phyloP scores from a whole-genome alignment of 2,113 vertebrate species.

The Prionailurus viverrinus region DNA sequence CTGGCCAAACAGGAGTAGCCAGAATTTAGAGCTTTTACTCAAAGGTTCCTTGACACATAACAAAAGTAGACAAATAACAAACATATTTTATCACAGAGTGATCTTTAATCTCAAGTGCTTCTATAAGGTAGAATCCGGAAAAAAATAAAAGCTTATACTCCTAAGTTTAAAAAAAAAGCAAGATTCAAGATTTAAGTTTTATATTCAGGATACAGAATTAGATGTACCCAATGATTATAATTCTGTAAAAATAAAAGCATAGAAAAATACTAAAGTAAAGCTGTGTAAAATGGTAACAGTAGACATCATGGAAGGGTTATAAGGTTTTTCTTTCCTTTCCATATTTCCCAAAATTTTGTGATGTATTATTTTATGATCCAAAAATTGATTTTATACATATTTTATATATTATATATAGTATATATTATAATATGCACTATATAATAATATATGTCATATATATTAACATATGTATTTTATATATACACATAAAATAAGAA shows the following conservation, averaged over 20 bases:
- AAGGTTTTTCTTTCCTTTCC: neutral
- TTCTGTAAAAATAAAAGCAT: neutral
- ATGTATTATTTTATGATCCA: neutral
- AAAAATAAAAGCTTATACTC: neutral
- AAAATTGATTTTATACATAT: neutral
- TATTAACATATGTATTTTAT: neutral
- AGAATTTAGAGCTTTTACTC: neutral
- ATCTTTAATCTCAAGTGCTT: neutral
- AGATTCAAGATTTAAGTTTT: neutral
- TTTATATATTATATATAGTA: neutral
- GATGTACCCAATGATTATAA: neutral
- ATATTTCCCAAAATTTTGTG: neutral
- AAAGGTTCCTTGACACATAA: neutral
- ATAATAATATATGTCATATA: neutral
- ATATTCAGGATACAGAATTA: neutral
- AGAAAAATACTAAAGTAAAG: conserved; percentile 13
- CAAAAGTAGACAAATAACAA: conserved; percentile 1
- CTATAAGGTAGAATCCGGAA: neutral
- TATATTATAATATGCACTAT: neutral
- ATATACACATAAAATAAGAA: neutral
- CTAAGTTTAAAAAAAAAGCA: neutral
- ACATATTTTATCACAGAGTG: neutral
- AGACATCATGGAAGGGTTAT: neutral
- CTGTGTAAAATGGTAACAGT: neutral
- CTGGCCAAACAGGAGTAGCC: neutral